Conservation (phyloP, 2,888 invertebrate species). For the Cheilosia soror region DNA sequence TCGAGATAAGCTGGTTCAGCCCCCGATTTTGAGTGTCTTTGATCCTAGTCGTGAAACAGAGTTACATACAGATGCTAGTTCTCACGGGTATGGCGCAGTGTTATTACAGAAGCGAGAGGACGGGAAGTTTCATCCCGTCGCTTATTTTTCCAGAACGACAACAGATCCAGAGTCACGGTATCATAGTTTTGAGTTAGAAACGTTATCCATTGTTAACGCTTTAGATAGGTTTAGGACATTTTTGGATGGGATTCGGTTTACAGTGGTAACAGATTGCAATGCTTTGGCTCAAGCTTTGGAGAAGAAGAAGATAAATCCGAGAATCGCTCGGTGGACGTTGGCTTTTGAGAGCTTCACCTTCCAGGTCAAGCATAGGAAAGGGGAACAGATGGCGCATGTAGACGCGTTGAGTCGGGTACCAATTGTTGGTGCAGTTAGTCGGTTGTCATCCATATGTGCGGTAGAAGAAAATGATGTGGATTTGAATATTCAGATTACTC, state of each 20-base stretch:
- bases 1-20: neutral
- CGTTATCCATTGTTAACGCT: neutral
- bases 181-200: neutral
- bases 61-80: neutral
- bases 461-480: no score
- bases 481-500: no score
- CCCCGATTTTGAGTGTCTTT: neutral
- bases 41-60: neutral
- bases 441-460: neutral
- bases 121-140: neutral
- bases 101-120: neutral
- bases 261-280: neutral
- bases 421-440: neutral
- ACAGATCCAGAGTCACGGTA: neutral
- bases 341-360: neutral
- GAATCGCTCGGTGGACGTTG: neutral
- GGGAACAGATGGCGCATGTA: neutral
- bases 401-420: neutral
- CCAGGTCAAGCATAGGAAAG: neutral
- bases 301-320: neutral
- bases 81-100: neutral
- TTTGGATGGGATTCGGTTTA: neutral
- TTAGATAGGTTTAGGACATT: neutral
- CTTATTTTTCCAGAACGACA: neutral
- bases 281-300: neutral